Evolutionary conservation across 2,113 vertebrate genomes (phyloP).

Genomic region (Oceanodroma tethys): DNA sequence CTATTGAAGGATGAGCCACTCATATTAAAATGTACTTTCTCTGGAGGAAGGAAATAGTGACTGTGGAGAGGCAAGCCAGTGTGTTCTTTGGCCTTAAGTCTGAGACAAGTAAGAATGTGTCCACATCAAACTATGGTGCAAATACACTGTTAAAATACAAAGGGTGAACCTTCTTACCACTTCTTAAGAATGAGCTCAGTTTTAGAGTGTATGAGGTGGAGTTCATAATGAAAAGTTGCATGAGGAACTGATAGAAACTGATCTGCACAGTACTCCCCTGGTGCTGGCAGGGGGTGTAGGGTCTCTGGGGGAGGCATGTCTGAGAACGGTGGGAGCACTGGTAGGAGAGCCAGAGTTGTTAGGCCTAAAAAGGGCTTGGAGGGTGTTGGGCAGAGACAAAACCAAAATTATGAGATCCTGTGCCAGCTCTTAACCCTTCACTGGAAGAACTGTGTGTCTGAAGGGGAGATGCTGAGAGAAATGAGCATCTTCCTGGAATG

Average conservation of each 20-base stretch:
- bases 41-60: neutral
- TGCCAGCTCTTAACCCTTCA: neutral
- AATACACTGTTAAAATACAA: neutral
- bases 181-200: neutral
- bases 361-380: neutral
- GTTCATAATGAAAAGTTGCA: neutral
- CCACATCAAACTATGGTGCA: accelerated
- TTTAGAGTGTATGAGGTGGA: neutral
- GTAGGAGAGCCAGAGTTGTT: neutral
- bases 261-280: accelerated
- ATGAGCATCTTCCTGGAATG: neutral
- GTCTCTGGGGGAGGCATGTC: neutral
- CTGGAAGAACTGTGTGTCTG: neutral
- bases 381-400: neutral
- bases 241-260: accelerated
- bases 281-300: neutral
- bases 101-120: neutral
- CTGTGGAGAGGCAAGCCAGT: neutral
- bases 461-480: neutral
- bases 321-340: neutral
- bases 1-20: neutral
- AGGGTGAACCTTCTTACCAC: neutral
- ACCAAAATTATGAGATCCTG: neutral
- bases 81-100: neutral
- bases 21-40: neutral